These are phyloP conservation scores for Brachionus koreanus DNA, from an alignment of 1,140 invertebrate species.

Conservation along the genomic window DNA sequence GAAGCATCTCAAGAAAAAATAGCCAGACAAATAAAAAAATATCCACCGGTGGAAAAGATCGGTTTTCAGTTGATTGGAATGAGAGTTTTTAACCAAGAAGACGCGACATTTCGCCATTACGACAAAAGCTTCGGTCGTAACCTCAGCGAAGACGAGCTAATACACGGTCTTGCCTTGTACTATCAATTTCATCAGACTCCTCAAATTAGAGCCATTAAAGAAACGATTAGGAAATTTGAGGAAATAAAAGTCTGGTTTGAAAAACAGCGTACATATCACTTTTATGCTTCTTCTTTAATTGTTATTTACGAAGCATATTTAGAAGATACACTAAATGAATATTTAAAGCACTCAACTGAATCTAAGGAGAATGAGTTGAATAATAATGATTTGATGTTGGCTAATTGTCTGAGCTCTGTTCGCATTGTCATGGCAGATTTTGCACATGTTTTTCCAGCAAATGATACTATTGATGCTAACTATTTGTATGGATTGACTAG, in stretches of 20 bases:
- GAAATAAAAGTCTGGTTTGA: constrained; percentile 40
- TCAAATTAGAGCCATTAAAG: constrained; percentile 24
- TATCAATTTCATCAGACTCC: constrained; percentile 43
- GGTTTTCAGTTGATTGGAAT: constrained; percentile 86
- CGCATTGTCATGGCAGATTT: constrained; percentile 44
- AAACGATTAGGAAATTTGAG: constrained; percentile 31
- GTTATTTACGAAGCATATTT: constrained; percentile 37
- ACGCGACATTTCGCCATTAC: constrained; percentile 1
- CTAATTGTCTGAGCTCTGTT: background rate
- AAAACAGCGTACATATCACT: constrained; percentile 32
- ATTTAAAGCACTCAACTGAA: background rate
- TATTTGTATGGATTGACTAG: constrained; percentile 12
- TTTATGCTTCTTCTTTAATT: constrained; percentile 34
- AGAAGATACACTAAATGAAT: constrained; percentile 7
- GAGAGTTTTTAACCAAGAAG: constrained; percentile 58
- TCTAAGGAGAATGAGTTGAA: background rate
- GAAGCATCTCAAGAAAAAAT: constrained; percentile 73
- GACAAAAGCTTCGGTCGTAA: constrained; percentile 34
- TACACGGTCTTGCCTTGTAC: constrained; percentile 36
- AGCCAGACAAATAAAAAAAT: constrained; percentile 71
- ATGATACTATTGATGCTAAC: background rate
- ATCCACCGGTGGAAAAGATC: constrained; percentile 69
- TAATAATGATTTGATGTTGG: constrained; percentile 21
- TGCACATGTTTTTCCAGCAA: constrained; percentile 43
- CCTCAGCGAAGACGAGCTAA: background rate